These are phyloP conservation scores for Gephyroberyx darwinii DNA, from an alignment of 2,797 vertebrate genomes.

Conservation along the genomic window DNA sequence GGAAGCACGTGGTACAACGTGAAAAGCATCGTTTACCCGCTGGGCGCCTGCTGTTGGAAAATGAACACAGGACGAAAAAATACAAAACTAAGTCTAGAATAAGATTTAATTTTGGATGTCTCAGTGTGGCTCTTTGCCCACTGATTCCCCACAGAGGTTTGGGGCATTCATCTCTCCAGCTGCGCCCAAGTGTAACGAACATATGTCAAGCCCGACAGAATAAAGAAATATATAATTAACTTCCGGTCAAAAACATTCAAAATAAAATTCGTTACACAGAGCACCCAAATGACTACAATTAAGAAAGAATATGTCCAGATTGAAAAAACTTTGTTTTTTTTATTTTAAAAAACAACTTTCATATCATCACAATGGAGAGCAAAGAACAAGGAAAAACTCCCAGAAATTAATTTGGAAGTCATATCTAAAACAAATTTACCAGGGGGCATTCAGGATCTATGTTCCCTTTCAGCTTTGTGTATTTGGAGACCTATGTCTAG, in stretches of 20 bases:
- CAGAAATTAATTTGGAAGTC: too few species aligned
- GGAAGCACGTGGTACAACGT: background rate
- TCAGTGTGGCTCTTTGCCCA: slow-evolving; percentile 25
- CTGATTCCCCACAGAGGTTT: slow-evolving; percentile 47
- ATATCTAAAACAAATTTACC: background rate
- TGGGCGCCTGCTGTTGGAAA: background rate
- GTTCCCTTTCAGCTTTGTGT: background rate
- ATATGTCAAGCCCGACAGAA: background rate
- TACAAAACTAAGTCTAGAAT: slow-evolving; percentile 1
- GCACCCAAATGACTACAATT: too few species aligned
- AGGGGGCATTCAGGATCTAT: background rate
- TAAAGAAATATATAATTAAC: background rate
- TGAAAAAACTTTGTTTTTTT: too few species aligned
- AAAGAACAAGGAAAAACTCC: background rate
- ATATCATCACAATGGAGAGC: too few species aligned
- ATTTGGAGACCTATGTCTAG: too few species aligned
- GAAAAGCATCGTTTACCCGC: slow-evolving; percentile 1
- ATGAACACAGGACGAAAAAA: background rate
- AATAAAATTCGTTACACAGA: slow-evolving; percentile 22
- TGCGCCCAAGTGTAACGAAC: slow-evolving; percentile 64
- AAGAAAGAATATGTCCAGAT: too few species aligned
- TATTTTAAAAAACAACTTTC: too few species aligned
- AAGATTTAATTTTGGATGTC: slow-evolving; percentile 26
- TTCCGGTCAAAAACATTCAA: slow-evolving; percentile 24
- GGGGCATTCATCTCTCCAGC: slow-evolving; percentile 60